These are phyloP conservation scores for Agrochola macilenta DNA, from an alignment of 2,888 invertebrate species.

Conservation along the genomic window DNA sequence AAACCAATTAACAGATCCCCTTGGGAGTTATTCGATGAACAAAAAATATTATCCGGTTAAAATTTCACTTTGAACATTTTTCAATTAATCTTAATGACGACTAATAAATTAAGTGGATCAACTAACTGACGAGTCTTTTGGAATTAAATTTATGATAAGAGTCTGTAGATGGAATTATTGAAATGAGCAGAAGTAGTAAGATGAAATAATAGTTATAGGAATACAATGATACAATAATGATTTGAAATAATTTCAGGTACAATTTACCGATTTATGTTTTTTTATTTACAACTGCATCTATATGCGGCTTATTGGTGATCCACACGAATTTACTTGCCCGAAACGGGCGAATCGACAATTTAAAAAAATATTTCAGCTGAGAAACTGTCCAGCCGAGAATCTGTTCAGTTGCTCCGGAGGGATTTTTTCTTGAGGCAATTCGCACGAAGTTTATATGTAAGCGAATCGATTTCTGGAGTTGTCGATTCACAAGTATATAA, in stretches of 20 bases:
- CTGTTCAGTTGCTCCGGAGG: no score
- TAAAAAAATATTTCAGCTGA: no score
- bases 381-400: no score
- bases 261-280: neutral
- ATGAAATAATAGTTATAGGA: neutral
- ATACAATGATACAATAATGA: neutral
- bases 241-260: neutral
- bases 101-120: slow-evolving; percentile 27
- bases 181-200: neutral
- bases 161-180: slow-evolving; percentile 14
- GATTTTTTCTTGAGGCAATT: no score
- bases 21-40: slow-evolving; percentile 45
- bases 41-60: slow-evolving; percentile 47
- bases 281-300: neutral
- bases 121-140: slow-evolving; percentile 23
- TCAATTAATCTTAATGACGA: slow-evolving; percentile 43
- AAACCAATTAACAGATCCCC: slow-evolving; percentile 64
- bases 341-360: no score
- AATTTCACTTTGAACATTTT: slow-evolving; percentile 44
- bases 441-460: no score
- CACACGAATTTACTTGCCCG: no score
- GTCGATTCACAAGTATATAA: no score
- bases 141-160: slow-evolving; percentile 16
- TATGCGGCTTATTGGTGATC: neutral
- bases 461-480: no score